These are phyloP conservation scores for Anolis apletophallus DNA, from an alignment of 2,797 vertebrate species.

Conservation along the genomic window DNA sequence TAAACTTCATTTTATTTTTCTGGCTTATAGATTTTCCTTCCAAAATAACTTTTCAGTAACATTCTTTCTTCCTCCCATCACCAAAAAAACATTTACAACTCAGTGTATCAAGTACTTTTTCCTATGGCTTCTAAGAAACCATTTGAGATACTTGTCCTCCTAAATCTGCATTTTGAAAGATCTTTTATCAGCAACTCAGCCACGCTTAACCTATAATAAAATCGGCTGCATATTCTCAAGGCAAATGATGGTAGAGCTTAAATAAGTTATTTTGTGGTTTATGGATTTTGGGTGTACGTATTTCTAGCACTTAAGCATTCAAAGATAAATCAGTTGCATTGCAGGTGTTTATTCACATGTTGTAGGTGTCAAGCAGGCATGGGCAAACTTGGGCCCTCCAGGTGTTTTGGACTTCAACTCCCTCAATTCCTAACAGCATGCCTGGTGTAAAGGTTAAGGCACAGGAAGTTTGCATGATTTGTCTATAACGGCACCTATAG, in stretches of 20 bases:
- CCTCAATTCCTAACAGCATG: no score
- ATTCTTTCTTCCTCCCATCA: conserved; percentile 28
- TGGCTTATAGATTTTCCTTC: background rate
- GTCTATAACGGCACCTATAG: background rate
- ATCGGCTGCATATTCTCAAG: conserved; percentile 40
- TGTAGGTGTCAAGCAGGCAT: conserved; percentile 6
- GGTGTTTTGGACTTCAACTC: no score
- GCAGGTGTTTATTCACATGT: conserved; percentile 8
- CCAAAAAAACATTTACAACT: conserved; percentile 39
- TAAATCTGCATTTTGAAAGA: conserved; percentile 2
- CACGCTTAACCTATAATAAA: conserved; percentile 42
- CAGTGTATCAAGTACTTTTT: conserved; percentile 36
- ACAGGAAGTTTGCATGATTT: conserved; percentile 38
- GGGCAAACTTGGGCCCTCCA: no score
- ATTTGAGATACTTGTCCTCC: background rate
- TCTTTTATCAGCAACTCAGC: conserved; percentile 22
- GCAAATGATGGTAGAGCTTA: conserved; percentile 50
- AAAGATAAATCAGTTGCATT: conserved; percentile 61
- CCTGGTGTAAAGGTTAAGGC: conserved; percentile 11
- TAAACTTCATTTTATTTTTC: background rate
- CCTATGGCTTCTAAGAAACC: conserved; percentile 18
- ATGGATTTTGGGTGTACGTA: conserved; percentile 28
- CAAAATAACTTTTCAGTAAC: conserved; percentile 43
- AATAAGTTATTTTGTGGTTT: conserved; percentile 47
- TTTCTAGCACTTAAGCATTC: conserved; percentile 50